Base-by-base conservation (phyloP, 2,888 invertebrate genomes). In the Urechis unicinctus region DNA sequence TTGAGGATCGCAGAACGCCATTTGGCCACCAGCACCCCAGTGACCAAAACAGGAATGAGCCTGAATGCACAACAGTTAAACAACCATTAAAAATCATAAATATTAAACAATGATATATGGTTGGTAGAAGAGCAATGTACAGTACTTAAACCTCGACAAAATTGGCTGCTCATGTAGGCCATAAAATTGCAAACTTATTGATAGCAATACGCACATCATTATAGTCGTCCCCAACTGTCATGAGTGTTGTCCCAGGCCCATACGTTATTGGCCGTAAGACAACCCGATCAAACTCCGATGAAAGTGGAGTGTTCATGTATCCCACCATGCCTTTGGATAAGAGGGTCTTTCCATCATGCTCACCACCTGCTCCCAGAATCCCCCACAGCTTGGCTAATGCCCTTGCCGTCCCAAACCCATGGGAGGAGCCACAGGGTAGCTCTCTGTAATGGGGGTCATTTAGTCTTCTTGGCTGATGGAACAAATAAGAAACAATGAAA, bases 1-100 rank as follows among this genome's bases (percentile, higher is more conserved):
- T 30, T 72, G 63, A n/a, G 68, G 62, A 61, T 79, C 79, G 13
- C 69, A 66, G 21, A 71, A 68, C 2, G 68, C 72, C 61, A 74
- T 75, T 62, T 79, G 79, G 1, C 79, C 79, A 2, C 79, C 79
- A 56, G 73, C 73, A 0, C 79, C 79, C 53, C 49, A 55, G 46
- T 57, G 57, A n/a, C 57, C 57, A 31, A 50, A 55, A 5, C 50
- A 29, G 1, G 6, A 29, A 36, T 47, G 47, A 3, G 25, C n/a
- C 56, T 55, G 50, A 29, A 17, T 9, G 36, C n/a, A n/a, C n/a
- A n/a, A n/a, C n/a, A n/a, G n/a, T n/a, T n/a, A n/a, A n/a, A n/a
- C n/a, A n/a, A n/a, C n/a, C n/a, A n/a, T n/a, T n/a, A n/a, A n/a
- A n/a, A n/a, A n/a, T n/a, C n/a, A n/a, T n/a, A n/a, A n/a, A n/a